Conservation (phyloP, 2,113 vertebrate species). For the Bubo scandiacus region DNA sequence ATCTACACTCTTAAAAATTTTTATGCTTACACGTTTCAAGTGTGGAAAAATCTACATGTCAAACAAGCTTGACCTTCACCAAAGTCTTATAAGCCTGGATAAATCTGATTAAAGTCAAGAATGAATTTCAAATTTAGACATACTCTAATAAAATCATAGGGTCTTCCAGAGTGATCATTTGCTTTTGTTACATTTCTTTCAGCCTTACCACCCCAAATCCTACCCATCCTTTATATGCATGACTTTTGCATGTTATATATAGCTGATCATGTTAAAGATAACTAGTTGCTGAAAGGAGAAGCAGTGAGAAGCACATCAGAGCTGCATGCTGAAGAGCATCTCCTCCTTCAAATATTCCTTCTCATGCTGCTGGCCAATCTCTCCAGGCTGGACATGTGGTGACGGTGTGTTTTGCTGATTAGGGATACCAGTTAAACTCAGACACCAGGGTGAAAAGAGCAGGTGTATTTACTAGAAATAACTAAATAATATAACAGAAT, state of each 20-base stretch:
- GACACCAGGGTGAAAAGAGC: too few relatives aligned
- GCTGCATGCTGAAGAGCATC: background rate
- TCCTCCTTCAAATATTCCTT: background rate
- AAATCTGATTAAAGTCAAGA: constrained; percentile 30
- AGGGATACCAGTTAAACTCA: too few relatives aligned
- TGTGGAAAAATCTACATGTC: background rate
- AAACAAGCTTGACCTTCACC: constrained; percentile 25
- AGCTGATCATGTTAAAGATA: background rate
- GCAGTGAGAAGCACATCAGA: background rate
- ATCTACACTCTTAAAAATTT: background rate
- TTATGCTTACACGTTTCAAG: constrained; percentile 31
- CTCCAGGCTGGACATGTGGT: accelerated
- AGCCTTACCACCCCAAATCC: background rate
- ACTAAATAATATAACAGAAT: too few relatives aligned
- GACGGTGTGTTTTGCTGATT: too few relatives aligned
- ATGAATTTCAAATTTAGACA: constrained; percentile 1
- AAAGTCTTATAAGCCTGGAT: background rate
- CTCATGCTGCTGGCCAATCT: background rate
- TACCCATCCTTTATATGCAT: background rate
- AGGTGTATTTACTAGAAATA: too few relatives aligned
- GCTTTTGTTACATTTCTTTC: background rate
- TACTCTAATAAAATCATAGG: background rate
- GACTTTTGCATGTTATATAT: background rate
- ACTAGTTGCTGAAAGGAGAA: background rate
- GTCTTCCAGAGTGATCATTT: background rate